These are phyloP conservation scores for Pongo abelii DNA, from an alignment of 2,113 vertebrate genomes.

Conservation along the genomic window DNA sequence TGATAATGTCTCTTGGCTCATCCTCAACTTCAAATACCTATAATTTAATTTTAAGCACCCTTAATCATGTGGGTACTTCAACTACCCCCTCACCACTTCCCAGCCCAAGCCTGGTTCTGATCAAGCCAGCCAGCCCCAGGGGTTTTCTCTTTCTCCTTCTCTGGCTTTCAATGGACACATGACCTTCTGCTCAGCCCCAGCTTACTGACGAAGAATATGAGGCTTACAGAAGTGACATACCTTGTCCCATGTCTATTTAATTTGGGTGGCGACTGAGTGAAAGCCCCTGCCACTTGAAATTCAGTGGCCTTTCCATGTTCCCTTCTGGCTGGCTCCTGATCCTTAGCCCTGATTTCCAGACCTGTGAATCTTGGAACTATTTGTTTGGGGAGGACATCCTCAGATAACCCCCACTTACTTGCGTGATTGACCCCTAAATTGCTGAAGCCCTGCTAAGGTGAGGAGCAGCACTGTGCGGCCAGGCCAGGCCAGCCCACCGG, in stretches of 20 bases:
- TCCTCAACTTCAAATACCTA: not conserved
- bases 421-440: not conserved
- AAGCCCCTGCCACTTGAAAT: not conserved
- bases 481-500: not conserved
- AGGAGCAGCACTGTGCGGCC: not conserved
- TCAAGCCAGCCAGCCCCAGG: not conserved
- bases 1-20: not conserved
- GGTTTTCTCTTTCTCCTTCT: not conserved
- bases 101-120: not conserved
- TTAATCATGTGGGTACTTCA: not conserved
- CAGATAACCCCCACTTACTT: not conserved
- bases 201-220: not conserved
- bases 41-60: conserved; percentile 8
- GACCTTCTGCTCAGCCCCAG: not conserved
- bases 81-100: not conserved
- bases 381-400: not conserved
- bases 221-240: not conserved
- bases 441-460: not conserved
- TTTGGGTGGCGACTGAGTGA: not conserved
- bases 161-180: not conserved
- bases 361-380: not conserved
- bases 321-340: not conserved
- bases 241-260: not conserved
- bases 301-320: no score
- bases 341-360: not conserved